A percentile compares a stretch with the other conserved stretches of the same genome.
Conservation (phyloP, 1,140 invertebrate species). For the Euura lappo region DNA sequence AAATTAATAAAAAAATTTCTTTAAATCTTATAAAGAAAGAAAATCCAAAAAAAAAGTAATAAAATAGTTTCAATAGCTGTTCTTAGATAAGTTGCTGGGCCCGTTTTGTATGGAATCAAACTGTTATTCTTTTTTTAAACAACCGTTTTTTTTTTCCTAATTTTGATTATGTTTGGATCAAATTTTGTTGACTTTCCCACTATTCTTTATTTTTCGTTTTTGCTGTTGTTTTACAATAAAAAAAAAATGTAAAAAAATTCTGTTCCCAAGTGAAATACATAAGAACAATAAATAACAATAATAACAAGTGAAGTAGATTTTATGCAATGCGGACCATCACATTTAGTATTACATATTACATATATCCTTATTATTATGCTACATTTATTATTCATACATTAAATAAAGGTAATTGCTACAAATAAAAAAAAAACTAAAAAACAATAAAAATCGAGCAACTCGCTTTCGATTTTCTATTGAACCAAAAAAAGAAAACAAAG, state of each 20-base stretch:
- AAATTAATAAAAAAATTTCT: conserved; percentile 29
- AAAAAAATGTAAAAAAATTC: neutral
- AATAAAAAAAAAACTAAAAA: conserved; percentile 32
- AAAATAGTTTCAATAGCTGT: neutral
- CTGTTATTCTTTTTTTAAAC: neutral
- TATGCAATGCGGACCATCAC: conserved; percentile 19
- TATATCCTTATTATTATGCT: conserved; percentile 37
- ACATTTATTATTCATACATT: conserved; percentile 44
- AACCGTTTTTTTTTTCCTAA: neutral
- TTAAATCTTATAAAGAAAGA: conserved; percentile 34
- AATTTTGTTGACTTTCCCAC: too few relatives aligned
- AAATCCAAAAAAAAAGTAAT: conserved; percentile 28
- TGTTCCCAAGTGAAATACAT: neutral
- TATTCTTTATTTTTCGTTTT: neutral
- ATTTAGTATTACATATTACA: conserved; percentile 35
- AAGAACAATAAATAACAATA: neutral
- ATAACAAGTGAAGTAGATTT: conserved; percentile 8
- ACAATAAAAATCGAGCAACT: too few relatives aligned
- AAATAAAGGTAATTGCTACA: conserved; percentile 41
- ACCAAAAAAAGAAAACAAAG: too few relatives aligned
- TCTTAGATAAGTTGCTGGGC: neutral
- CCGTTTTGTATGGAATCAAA: neutral
- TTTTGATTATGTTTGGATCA: neutral
- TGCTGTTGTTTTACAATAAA: neutral
- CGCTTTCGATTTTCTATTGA: too few relatives aligned